Base-by-base conservation (phyloP, 2,113 vertebrate species). In the Anhinga anhinga region DNA sequence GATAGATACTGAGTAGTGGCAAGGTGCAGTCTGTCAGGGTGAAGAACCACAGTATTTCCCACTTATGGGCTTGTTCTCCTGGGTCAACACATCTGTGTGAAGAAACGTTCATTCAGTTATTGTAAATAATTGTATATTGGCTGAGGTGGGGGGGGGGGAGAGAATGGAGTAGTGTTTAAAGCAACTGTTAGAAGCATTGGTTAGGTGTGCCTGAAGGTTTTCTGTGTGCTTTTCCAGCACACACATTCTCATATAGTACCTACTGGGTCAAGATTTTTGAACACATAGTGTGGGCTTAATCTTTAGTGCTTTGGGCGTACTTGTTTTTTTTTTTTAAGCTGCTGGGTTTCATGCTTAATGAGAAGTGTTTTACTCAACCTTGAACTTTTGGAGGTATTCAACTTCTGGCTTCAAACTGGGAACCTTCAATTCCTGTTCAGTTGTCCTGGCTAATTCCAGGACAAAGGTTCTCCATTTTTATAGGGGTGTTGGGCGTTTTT, bases 231-330 rank as follows among this genome's bases (percentile, higher is more conserved):
- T 66, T n/a, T 77, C 17, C 47, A 13, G 7, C 72, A 21, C n/a
- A n/a, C n/a, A n/a, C n/a, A 52, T 93, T 79, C 32, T 52, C 8
- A 9, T 52, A 30, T 8, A 55, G 16, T 32, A 59, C 9, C 15
- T 79, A 19, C 27, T 76, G 40, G 26, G 27, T 67, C 40, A 50
- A 78, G 73, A 20, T 63, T 80, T 82, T 56, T 86, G 49, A 76
- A 80, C 0, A 0, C 12, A 6, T 10, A 32, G 5, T 13, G 8
- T 2, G 1, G 2, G 23, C 72, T 93, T 69, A 61, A 29, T 69
- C 27, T 82, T 88, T 9, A 79, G 27, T 82, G 19, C 17, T 7
- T 14, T 56, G 49, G n/a, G n/a, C n/a, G n/a, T n/a, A n/a, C n/a
- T n/a, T n/a, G n/a, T n/a, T n/a, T n/a, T n/a, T n/a, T n/a, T n/a